phyloP scores from a whole-genome alignment of 1,140 invertebrate genomes.

The Zaprionus kolodkinae region DNA sequence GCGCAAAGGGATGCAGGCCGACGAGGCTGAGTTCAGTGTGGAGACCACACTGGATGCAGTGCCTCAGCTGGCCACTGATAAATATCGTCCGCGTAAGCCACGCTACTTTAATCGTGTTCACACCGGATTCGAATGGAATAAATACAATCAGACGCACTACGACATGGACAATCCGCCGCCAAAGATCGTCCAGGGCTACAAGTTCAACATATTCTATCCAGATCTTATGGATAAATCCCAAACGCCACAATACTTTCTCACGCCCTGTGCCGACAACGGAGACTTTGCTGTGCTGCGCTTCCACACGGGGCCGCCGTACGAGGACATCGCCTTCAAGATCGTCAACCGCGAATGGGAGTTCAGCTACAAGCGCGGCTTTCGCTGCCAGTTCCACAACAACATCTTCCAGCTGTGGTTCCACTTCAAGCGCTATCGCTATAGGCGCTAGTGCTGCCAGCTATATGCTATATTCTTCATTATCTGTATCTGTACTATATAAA shows the following conservation, averaged over 20 bases:
- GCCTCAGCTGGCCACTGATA: conserved; percentile 98
- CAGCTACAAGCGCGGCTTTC: conserved; percentile 98
- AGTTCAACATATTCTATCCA: conserved; percentile 99
- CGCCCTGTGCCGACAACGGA: conserved; percentile 94
- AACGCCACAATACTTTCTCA: conserved; percentile 97
- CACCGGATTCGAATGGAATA: conserved; percentile 99
- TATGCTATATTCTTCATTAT: not conserved
- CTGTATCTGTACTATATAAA: conserved; percentile 1
- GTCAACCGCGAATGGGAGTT: conserved; percentile 99
- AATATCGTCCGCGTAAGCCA: conserved; percentile 98
- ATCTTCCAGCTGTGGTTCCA: conserved; percentile 99
- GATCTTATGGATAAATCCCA: conserved; percentile 98
- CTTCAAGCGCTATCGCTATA: conserved; percentile 98
- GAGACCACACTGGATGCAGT: conserved; percentile 94
- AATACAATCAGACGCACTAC: conserved; percentile 99
- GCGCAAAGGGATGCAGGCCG: conserved; percentile 93
- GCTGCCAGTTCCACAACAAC: conserved; percentile 99
- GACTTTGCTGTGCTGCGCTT: conserved; percentile 98
- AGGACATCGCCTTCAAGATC: conserved; percentile 99
- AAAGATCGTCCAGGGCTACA: conserved; percentile 99
- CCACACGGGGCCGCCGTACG: conserved; percentile 98
- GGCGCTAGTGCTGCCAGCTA: conserved; percentile 89
- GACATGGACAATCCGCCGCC: conserved; percentile 99
- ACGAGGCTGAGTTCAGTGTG: conserved; percentile 96
- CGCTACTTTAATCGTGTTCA: conserved; percentile 98